These are phyloP conservation scores for Bufotes viridis DNA, from an alignment of 2,797 vertebrate genomes.

Conservation along the genomic window DNA sequence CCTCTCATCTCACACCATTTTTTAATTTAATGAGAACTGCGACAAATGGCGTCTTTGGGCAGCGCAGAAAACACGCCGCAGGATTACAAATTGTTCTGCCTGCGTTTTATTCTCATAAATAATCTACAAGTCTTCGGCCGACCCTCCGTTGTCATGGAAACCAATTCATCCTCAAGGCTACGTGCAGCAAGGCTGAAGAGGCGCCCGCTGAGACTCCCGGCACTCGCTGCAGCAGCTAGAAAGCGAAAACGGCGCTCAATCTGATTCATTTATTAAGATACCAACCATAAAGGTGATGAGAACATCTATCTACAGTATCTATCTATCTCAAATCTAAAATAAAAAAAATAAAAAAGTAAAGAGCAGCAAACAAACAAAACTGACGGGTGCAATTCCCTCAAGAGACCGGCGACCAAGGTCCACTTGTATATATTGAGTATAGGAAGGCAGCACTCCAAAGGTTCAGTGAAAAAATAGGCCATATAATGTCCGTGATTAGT, in stretches of 20 bases:
- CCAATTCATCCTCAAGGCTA: conserved; percentile 34
- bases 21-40: neutral
- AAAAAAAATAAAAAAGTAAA: neutral
- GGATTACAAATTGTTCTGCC: neutral
- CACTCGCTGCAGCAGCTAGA: neutral
- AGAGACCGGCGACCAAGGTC: too few species aligned
- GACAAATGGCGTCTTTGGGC: neutral
- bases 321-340: conserved; percentile 4
- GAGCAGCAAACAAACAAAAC: too few species aligned
- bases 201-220: neutral
- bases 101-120: conserved; percentile 32
- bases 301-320: neutral
- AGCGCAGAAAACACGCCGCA: conserved; percentile 1
- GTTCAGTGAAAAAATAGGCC: too few species aligned
- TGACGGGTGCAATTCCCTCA: too few species aligned
- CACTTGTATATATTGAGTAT: too few species aligned
- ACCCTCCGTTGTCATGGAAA: conserved; percentile 67
- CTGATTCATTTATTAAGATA: neutral
- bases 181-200: neutral
- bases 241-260: neutral
- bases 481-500: too few species aligned
- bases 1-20: neutral
- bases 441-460: too few species aligned
- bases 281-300: neutral
- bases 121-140: conserved; percentile 60